Evolutionary conservation across 1,140 invertebrate species (phyloP).

Genomic region (Oedothorax gibbosus): DNA sequence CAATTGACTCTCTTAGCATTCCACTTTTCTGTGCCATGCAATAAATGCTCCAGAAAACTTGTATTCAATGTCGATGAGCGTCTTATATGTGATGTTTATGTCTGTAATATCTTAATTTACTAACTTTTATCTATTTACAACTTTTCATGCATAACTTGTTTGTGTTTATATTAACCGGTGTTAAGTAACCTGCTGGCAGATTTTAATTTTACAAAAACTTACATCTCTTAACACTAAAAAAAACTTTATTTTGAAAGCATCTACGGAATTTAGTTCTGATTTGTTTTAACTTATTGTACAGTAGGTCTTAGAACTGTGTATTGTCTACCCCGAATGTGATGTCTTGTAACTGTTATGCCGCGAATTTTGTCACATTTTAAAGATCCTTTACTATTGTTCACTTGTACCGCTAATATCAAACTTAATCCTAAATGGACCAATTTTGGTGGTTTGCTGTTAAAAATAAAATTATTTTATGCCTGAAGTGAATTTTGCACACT

Average conservation of each 20-base stretch:
- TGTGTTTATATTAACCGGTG: constrained; percentile 9
- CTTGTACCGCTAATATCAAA: constrained; percentile 15
- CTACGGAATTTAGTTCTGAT: background rate
- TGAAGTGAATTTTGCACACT: constrained; percentile 31
- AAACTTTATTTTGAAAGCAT: background rate
- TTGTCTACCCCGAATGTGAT: background rate
- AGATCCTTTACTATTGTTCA: constrained; percentile 4
- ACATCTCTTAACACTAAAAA: background rate
- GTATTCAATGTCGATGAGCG: background rate
- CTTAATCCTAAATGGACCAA: constrained; percentile 38
- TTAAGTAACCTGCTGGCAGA: background rate
- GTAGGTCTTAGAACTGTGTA: constrained; percentile 11
- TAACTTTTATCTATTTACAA: background rate
- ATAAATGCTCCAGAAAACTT: background rate
- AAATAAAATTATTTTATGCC: constrained; percentile 18
- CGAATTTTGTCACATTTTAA: constrained; percentile 26
- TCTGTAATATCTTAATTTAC: constrained; percentile 5
- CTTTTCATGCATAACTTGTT: constrained; percentile 29
- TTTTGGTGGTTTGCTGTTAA: constrained; percentile 19
- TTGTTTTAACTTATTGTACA: constrained; percentile 3
- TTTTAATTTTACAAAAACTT: constrained; percentile 20
- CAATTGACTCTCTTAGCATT: background rate
- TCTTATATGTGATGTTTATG: constrained; percentile 1
- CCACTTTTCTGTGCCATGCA: constrained; percentile 1
- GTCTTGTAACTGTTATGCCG: constrained; percentile 10